phyloP scores from a whole-genome alignment of 2,113 vertebrate genomes.

The Pipra filicauda region DNA sequence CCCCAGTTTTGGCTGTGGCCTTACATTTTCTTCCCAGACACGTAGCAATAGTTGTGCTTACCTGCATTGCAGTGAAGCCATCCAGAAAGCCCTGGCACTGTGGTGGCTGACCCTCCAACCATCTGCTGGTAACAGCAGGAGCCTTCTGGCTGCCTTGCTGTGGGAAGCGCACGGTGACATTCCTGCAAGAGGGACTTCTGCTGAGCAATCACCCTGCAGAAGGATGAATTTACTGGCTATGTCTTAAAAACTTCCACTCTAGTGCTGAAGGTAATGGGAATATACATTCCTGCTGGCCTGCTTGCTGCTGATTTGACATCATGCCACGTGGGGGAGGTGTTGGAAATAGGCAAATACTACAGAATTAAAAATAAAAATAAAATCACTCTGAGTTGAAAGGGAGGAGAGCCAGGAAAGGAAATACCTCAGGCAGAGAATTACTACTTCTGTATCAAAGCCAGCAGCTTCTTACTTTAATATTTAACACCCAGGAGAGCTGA shows the following conservation, averaged over 20 bases:
- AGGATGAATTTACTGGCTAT: not conserved
- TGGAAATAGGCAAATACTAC: slow-evolving; percentile 36
- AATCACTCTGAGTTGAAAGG: not conserved
- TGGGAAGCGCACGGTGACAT: not conserved
- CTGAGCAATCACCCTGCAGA: not conserved
- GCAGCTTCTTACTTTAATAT: slow-evolving; percentile 46
- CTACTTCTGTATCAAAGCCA: slow-evolving; percentile 38
- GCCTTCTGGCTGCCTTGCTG: not conserved
- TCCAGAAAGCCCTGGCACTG: not conserved
- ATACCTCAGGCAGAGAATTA: slow-evolving; percentile 61
- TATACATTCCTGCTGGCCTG: not conserved
- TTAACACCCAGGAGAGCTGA: slow-evolving; percentile 38
- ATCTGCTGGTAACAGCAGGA: not conserved
- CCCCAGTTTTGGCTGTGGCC: not conserved
- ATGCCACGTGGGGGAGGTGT: slow-evolving; percentile 26
- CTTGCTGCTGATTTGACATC: slow-evolving; percentile 43
- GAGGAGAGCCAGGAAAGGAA: slow-evolving; percentile 51
- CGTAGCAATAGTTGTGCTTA: not conserved
- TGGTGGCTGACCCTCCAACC: not conserved
- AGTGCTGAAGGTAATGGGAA: not conserved
- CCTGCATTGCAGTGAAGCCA: not conserved
- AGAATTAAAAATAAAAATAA: not conserved
- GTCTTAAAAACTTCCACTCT: not conserved
- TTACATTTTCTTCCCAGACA: not conserved
- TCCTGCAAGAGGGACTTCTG: not conserved